phyloP scores from a whole-genome alignment of 2,797 vertebrate species.

The Benthosema pterotum region DNA sequence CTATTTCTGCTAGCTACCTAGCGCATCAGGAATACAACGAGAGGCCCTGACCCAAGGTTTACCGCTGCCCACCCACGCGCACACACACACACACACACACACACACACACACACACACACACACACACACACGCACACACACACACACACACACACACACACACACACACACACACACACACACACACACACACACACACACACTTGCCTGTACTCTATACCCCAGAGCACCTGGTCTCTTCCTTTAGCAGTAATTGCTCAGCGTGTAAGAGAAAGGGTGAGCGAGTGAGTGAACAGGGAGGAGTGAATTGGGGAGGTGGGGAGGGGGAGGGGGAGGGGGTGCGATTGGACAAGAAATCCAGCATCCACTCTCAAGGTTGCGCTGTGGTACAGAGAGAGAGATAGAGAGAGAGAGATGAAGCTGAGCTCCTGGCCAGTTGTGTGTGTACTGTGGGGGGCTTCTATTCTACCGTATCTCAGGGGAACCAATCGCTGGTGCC shows the following conservation, averaged over 20 bases:
- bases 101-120: slow-evolving; percentile 1
- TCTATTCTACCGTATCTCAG: no score
- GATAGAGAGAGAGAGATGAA: neutral
- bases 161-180: neutral
- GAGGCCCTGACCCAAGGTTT: slow-evolving; percentile 58
- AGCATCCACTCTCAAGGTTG: slow-evolving; percentile 64
- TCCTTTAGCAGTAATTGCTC: slow-evolving; percentile 54
- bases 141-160: neutral
- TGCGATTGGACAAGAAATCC: slow-evolving; percentile 13
- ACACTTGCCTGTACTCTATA: slow-evolving; percentile 9
- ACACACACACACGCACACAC: neutral
- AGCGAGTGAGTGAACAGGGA: neutral
- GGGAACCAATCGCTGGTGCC: slow-evolving; percentile 71
- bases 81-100: slow-evolving; percentile 24
- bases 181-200: neutral
- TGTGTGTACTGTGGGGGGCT: slow-evolving; percentile 48
- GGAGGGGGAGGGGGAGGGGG: no score
- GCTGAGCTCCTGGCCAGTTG: slow-evolving; percentile 50
- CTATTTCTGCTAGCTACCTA: slow-evolving; percentile 48
- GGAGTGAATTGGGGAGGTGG: no score
- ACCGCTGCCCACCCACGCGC: slow-evolving; percentile 43
- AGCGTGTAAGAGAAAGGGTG: slow-evolving; percentile 9
- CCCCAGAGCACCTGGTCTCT: slow-evolving; percentile 37
- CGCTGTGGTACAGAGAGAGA: slow-evolving; percentile 28
- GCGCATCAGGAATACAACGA: slow-evolving; percentile 50